A percentile compares a stretch with the other conserved stretches of the same genome.
phyloP scores from a whole-genome alignment of 2,113 vertebrate genomes.

The Eupsittula cactorum region DNA sequence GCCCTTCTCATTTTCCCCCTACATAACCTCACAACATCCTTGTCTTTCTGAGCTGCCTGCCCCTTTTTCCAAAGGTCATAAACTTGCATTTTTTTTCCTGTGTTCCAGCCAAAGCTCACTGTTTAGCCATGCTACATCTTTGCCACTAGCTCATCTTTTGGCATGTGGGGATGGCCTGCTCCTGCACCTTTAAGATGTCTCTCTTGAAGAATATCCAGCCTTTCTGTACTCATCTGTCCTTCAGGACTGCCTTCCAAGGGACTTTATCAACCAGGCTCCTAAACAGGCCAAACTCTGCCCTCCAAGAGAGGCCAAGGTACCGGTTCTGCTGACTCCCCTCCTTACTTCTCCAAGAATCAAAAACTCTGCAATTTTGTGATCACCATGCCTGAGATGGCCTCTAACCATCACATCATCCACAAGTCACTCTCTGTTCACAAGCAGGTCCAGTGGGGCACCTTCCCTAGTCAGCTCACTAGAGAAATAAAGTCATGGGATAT shows the following conservation, averaged over 20 bases:
- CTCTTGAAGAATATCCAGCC: not conserved
- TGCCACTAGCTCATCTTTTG: not conserved
- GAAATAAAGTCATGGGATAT: not conserved
- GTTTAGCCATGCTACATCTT: not conserved
- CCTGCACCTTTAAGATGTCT: not conserved
- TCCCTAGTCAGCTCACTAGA: not conserved
- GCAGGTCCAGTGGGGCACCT: not conserved
- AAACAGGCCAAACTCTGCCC: not conserved
- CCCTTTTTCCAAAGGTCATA: not conserved
- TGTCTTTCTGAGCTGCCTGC: not conserved
- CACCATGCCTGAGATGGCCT: not conserved
- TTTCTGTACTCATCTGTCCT: not conserved
- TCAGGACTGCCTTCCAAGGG: not conserved
- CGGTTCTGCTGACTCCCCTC: not conserved
- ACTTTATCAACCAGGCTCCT: not conserved
- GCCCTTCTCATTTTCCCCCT: not conserved
- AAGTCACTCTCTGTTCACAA: not conserved
- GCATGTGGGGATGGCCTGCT: not conserved
- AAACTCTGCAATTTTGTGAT: not conserved
- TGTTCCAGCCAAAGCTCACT: not conserved
- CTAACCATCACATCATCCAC: not conserved
- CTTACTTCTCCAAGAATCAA: not conserved
- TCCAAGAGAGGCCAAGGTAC: not conserved
- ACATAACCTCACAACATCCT: not conserved
- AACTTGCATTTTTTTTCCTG: not conserved